These are phyloP conservation scores for Drosophila grimshawi DNA, from an alignment of 1,140 invertebrate genomes.

Conservation along the genomic window DNA sequence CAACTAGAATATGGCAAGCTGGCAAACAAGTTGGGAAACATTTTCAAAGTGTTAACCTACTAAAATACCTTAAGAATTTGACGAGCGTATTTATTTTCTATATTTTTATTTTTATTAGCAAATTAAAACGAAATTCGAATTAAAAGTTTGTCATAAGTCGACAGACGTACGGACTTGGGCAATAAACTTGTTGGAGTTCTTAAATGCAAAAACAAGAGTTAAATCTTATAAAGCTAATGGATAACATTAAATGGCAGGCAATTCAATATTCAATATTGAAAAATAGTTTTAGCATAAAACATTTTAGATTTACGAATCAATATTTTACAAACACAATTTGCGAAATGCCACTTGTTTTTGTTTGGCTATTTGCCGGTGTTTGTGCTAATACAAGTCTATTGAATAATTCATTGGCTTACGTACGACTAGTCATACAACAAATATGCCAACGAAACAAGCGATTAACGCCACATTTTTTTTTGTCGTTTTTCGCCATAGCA, in stretches of 20 bases:
- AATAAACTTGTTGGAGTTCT: constrained; percentile 34
- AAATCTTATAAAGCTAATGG: constrained; percentile 17
- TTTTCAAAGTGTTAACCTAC: constrained; percentile 17
- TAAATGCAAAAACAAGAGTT: neutral
- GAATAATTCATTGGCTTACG: constrained; percentile 44
- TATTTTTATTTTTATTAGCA: constrained; percentile 15
- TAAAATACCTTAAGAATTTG: constrained; percentile 4
- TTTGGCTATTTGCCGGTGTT: constrained; percentile 4
- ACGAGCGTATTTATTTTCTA: neutral
- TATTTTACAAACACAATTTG: constrained; percentile 15
- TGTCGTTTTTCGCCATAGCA: constrained; percentile 51
- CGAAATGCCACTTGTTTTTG: constrained; percentile 39
- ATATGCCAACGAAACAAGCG: constrained; percentile 50
- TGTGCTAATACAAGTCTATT: constrained; percentile 30
- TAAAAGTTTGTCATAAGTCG: constrained; percentile 20
- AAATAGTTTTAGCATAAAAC: neutral
- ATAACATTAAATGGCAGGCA: neutral
- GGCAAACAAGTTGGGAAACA: constrained; percentile 17
- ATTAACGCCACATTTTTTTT: constrained; percentile 65
- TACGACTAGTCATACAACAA: constrained; percentile 14
- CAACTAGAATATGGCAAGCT: constrained; percentile 5
- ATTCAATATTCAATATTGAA: constrained; percentile 2
- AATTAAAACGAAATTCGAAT: constrained; percentile 26
- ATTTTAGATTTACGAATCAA: constrained; percentile 5
- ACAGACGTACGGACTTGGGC: constrained; percentile 38